These are phyloP conservation scores for Psylliodes chrysocephalus DNA, from an alignment of 2,888 invertebrate genomes.

Conservation along the genomic window DNA sequence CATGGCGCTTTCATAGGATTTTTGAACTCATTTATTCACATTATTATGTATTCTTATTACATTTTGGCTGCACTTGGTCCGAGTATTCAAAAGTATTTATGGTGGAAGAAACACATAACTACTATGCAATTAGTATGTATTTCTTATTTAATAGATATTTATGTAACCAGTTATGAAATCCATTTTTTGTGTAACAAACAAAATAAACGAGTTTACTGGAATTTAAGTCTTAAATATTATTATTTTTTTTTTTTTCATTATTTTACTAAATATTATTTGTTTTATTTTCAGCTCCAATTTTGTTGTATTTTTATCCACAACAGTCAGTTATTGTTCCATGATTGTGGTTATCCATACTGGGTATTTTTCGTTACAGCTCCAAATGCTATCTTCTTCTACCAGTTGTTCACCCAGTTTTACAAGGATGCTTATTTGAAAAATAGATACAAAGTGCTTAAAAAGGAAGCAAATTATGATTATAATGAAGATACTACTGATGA, in stretches of 20 bases:
- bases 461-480: too few species aligned
- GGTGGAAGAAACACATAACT: conserved; percentile 89
- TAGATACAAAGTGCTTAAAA: too few species aligned
- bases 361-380: conserved; percentile 85
- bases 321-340: conserved; percentile 83
- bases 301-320: conserved; percentile 88
- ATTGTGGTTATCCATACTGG: conserved; percentile 90
- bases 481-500: too few species aligned
- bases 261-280: too few species aligned
- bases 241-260: too few species aligned
- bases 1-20: conserved; percentile 77
- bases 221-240: too few species aligned
- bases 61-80: conserved; percentile 81
- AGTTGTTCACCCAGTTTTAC: conserved; percentile 93
- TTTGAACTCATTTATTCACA: conserved; percentile 80
- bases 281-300: conserved; percentile 83
- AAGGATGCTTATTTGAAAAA: conserved; percentile 77
- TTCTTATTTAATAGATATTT: too few species aligned
- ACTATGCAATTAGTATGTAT: conserved; percentile 76
- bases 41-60: conserved; percentile 86
- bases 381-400: conserved; percentile 93
- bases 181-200: too few species aligned
- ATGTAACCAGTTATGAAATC: too few species aligned
- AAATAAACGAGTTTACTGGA: too few species aligned
- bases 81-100: conserved; percentile 76